These are phyloP conservation scores for Caenorhabditis brenneri DNA, from an alignment of 1,140 invertebrate genomes.

Conservation along the genomic window DNA sequence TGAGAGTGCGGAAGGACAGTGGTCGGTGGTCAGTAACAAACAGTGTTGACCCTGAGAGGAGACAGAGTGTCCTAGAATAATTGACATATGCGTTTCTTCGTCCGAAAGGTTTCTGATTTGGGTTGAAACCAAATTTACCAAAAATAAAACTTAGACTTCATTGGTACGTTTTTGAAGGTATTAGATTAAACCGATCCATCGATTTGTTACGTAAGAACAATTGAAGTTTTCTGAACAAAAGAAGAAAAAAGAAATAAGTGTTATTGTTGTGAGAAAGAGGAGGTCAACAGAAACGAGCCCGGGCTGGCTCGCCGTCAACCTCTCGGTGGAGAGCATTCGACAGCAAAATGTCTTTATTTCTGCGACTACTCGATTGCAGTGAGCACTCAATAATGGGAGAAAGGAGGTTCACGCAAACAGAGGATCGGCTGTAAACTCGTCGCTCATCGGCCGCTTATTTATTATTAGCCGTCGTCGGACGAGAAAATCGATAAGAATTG, in stretches of 20 bases:
- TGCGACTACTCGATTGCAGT: background rate
- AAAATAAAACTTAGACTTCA: too few relatives aligned
- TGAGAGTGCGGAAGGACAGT: background rate
- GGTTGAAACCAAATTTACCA: too few relatives aligned
- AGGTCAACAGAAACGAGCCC: conserved; percentile 8
- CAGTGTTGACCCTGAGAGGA: background rate
- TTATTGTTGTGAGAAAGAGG: conserved; percentile 43
- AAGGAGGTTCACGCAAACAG: conserved; percentile 35
- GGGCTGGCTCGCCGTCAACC: background rate
- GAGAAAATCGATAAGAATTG: conserved; percentile 18
- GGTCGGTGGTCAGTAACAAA: conserved; percentile 2
- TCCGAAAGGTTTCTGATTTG: too few relatives aligned
- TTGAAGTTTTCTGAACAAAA: background rate
- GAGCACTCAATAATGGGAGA: background rate
- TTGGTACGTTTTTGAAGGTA: too few relatives aligned
- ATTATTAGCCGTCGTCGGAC: background rate
- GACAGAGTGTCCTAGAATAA: background rate
- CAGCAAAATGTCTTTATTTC: background rate
- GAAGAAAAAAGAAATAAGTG: background rate
- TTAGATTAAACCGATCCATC: too few relatives aligned
- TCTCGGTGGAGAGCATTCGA: conserved; percentile 23
- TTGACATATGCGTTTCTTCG: background rate
- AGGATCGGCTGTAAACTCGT: conserved; percentile 38
- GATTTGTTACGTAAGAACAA: background rate
- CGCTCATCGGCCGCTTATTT: conserved; percentile 36